Base-by-base conservation (phyloP, 1,140 invertebrate species). In the Meloidogyne exigua region DNA sequence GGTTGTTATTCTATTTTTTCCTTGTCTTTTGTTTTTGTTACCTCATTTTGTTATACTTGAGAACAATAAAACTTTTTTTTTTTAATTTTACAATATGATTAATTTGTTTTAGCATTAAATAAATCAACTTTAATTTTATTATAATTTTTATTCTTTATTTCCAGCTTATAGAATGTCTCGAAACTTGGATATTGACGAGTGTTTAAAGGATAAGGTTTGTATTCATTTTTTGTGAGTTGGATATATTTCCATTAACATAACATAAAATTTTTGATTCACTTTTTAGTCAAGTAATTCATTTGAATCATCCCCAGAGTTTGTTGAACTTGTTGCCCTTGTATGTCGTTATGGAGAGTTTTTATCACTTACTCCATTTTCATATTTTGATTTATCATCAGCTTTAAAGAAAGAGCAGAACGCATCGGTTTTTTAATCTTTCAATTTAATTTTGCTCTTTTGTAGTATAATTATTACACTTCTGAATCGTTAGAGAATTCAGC, bases 151-250 rank as follows among this genome's bases (percentile, higher is more conserved):
- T 25, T 18, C 7, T n/a, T 21, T 66, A 68, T 68, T 68, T 18
- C 10, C 10, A 32, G 7, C 9, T 39, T 32, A n/a, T 68, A 32
- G 39, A 67, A 68, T 68, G 66, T 32, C 42, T 49, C 44, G 13
- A 11, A 72, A 23, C 42, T 42, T 57, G 42, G 44, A 73, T 2
- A 28, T 73, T 23, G 57, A 73, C 13, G 57, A 73, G n/a, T 73
- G 71, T n/a, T 64, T 73, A 36, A 25, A 62, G n/a, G 71, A 73
- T 26, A 73, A 73, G 71, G 71, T 64, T 36, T 18, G 66, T 36
- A 28, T 64, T 44, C 18, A 44, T 49, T 18, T 13, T 25, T 2
- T 12, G 10, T 68, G 26, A 25, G 18, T 68, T 28, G 26, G n/a
- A n/a, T n/a, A n/a, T n/a, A n/a, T n/a, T n/a, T n/a, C n/a, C n/a